Percentiles rank a stretch among this genome's conserved stretches.
phyloP scores from a whole-genome alignment of 2,113 vertebrate species.

The Ciconia maguari region DNA sequence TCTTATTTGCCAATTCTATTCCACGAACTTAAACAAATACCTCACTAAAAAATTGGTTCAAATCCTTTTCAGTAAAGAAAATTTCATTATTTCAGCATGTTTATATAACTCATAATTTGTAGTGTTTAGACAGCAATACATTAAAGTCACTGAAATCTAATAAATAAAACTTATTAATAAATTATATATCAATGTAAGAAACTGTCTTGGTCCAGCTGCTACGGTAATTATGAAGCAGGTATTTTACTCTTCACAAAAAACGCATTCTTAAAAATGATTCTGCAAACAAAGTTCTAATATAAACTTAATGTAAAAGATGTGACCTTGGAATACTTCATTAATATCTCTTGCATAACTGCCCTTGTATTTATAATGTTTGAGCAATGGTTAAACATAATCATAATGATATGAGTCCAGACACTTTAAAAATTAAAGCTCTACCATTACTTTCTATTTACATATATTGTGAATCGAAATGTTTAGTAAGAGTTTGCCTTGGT shows the following conservation, averaged over 20 bases:
- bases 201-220: not conserved
- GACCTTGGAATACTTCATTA: not conserved
- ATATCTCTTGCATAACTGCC: not conserved
- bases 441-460: not conserved
- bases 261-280: not conserved
- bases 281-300: not conserved
- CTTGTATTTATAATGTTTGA: not conserved
- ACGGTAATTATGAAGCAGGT: not conserved
- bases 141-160: not conserved
- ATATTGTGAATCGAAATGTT: not conserved
- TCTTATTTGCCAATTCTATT: not conserved
- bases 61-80: not conserved
- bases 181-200: conserved; percentile 22
- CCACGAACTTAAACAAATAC: not conserved
- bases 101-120: not conserved
- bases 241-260: not conserved
- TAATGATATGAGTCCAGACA: not conserved
- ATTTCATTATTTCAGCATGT: not conserved
- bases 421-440: not conserved
- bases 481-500: not conserved
- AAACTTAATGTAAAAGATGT: not conserved
- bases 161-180: conserved; percentile 40
- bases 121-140: not conserved
- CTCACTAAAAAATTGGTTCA: not conserved
- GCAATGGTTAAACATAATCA: not conserved